phyloP scores from a whole-genome alignment of 1,140 invertebrate genomes.

The Bactericera cockerelli region DNA sequence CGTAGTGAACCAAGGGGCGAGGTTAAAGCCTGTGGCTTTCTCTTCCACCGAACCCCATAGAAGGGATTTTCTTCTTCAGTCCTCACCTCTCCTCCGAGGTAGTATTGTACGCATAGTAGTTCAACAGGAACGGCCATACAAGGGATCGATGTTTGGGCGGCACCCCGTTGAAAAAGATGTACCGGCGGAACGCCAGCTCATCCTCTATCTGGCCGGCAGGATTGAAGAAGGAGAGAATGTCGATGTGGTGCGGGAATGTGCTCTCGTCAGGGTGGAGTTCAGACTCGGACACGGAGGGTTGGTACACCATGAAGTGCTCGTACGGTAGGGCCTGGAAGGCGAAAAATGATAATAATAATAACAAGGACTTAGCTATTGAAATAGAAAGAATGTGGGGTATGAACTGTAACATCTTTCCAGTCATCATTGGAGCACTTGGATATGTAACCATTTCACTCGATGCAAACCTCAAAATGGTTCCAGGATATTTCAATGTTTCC shows the following conservation, averaged over 20 bases:
- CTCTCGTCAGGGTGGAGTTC: slow-evolving; percentile 90
- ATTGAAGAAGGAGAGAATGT: slow-evolving; percentile 48
- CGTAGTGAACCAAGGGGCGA: no score
- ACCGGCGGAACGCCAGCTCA: slow-evolving; percentile 69
- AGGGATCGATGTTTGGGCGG: slow-evolving; percentile 68
- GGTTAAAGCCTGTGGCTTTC: no score
- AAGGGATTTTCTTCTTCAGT: no score
- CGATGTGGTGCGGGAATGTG: slow-evolving; percentile 26
- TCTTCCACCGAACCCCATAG: no score
- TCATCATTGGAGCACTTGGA: no score
- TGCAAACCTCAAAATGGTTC: no score
- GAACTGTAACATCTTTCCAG: no score
- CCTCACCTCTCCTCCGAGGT: slow-evolving; percentile 75
- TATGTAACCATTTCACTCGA: no score
- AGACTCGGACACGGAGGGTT: slow-evolving; percentile 69
- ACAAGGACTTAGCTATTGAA: no score
- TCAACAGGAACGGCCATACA: slow-evolving; percentile 85
- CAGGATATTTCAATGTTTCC: no score
- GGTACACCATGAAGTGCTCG: slow-evolving; percentile 36
- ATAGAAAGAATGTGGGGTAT: no score
- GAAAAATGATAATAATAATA: no score
- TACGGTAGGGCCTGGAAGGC: slow-evolving; percentile 23
- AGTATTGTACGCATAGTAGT: slow-evolving; percentile 81
- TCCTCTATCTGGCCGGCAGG: slow-evolving; percentile 76
- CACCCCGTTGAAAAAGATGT: slow-evolving; percentile 82